These are phyloP conservation scores for Aporrectodea caliginosa DNA, from an alignment of 1,140 invertebrate species.

Conservation along the genomic window DNA sequence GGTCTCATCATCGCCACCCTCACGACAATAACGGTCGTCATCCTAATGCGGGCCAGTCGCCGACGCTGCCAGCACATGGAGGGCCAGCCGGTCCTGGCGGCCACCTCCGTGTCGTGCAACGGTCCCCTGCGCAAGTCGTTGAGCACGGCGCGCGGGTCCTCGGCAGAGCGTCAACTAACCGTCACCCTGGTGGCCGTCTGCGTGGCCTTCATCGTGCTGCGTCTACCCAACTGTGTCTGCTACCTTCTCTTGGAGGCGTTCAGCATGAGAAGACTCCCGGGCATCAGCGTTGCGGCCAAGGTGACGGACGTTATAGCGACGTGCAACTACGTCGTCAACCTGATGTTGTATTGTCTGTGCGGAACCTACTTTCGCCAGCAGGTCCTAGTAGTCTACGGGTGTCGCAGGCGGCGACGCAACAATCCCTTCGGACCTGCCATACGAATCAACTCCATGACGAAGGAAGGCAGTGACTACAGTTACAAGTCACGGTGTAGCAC, in stretches of 20 bases:
- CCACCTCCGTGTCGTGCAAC: too few relatives aligned
- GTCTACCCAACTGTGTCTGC: constrained; percentile 2
- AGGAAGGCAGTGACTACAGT: not conserved
- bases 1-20: not conserved
- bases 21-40: not conserved
- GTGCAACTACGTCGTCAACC: constrained; percentile 6
- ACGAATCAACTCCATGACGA: too few relatives aligned
- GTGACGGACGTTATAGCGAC: constrained; percentile 1
- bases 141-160: not conserved
- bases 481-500: not conserved
- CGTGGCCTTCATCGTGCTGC: constrained; percentile 17
- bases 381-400: not conserved
- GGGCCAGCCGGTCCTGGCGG: not conserved
- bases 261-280: not conserved
- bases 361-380: constrained; percentile 2
- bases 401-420: not conserved
- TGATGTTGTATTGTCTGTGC: constrained; percentile 12
- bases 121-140: not conserved
- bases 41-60: not conserved
- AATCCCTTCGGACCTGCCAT: not conserved
- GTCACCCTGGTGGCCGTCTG: constrained; percentile 1
- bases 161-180: constrained; percentile 6
- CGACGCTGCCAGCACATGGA: not conserved
- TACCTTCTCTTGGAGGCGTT: not conserved
- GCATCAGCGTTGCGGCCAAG: not conserved